A percentile compares a stretch with the other conserved stretches of the same genome.
These are phyloP conservation scores for Oryzias melastigma DNA, from an alignment of 2,113 vertebrate species.

Conservation along the genomic window DNA sequence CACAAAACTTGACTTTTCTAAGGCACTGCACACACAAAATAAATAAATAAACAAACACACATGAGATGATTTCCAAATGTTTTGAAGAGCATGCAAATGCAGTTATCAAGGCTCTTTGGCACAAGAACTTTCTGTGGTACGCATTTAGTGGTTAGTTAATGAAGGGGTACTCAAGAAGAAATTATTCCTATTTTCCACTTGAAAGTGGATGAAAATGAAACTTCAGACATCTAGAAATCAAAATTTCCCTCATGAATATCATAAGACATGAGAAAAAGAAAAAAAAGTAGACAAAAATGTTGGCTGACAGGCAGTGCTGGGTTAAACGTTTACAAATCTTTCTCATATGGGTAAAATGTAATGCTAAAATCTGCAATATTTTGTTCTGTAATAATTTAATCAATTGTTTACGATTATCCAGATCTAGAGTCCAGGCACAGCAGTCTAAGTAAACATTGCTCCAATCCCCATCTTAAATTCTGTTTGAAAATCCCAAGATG, in stretches of 20 bases:
- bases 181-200: slow-evolving; percentile 80
- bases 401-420: too few relatives aligned
- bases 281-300: slow-evolving; percentile 63
- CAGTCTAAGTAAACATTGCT: too few relatives aligned
- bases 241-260: slow-evolving; percentile 76
- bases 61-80: slow-evolving; percentile 51
- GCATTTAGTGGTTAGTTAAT: slow-evolving; percentile 73
- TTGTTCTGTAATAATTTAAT: too few relatives aligned
- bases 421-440: too few relatives aligned
- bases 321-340: too few relatives aligned
- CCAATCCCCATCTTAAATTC: too few relatives aligned
- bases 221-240: slow-evolving; percentile 78
- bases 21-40: slow-evolving; percentile 44
- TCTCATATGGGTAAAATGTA: too few relatives aligned
- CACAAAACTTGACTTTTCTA: slow-evolving; percentile 59
- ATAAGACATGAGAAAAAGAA: slow-evolving; percentile 69
- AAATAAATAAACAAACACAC: slow-evolving; percentile 41
- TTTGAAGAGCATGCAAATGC: slow-evolving; percentile 68
- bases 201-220: slow-evolving; percentile 78
- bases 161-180: slow-evolving; percentile 79
- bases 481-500: too few relatives aligned
- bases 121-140: slow-evolving; percentile 69
- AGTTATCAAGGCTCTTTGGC: slow-evolving; percentile 73
- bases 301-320: slow-evolving; percentile 40
- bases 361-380: too few relatives aligned